Conservation (phyloP, 2,113 vertebrate genomes). For the Eubucco bourcierii region DNA sequence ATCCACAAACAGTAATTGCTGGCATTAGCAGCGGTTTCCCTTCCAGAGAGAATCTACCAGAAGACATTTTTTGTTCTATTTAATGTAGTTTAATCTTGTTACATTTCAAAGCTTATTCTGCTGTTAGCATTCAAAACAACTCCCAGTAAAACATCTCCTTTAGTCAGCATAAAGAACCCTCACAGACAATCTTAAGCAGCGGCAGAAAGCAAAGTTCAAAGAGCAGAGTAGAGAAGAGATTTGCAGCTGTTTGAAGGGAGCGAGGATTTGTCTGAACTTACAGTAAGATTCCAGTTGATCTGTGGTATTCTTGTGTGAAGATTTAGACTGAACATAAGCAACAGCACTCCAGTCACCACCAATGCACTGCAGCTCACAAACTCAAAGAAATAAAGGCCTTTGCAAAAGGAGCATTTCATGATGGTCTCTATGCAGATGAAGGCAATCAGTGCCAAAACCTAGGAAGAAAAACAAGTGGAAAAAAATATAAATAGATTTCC, state of each 20-base stretch:
- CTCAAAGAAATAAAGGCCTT: conserved; percentile 97
- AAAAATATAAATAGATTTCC: conserved; percentile 66
- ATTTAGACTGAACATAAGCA: conserved; percentile 91
- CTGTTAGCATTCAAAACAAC: neutral
- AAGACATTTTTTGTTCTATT: neutral
- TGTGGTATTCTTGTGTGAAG: conserved; percentile 91
- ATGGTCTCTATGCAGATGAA: conserved; percentile 99
- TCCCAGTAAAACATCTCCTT: neutral
- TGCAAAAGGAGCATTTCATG: conserved; percentile 92
- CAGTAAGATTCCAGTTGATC: conserved; percentile 96
- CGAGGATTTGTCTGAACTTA: conserved; percentile 68
- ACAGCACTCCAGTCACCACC: conserved; percentile 90
- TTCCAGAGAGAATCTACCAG: neutral
- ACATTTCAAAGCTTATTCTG: neutral
- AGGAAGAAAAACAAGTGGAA: conserved; percentile 55
- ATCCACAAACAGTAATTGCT: neutral
- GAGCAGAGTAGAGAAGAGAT: neutral
- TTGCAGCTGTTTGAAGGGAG: neutral
- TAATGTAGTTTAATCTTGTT: neutral
- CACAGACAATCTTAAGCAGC: neutral
- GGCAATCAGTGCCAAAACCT: conserved; percentile 88
- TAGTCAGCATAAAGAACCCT: neutral
- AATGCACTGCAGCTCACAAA: conserved; percentile 97
- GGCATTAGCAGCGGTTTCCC: neutral
- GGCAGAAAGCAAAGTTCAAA: neutral